These are phyloP conservation scores for Cygnus atratus DNA, from an alignment of 2,113 vertebrate genomes.

Conservation along the genomic window DNA sequence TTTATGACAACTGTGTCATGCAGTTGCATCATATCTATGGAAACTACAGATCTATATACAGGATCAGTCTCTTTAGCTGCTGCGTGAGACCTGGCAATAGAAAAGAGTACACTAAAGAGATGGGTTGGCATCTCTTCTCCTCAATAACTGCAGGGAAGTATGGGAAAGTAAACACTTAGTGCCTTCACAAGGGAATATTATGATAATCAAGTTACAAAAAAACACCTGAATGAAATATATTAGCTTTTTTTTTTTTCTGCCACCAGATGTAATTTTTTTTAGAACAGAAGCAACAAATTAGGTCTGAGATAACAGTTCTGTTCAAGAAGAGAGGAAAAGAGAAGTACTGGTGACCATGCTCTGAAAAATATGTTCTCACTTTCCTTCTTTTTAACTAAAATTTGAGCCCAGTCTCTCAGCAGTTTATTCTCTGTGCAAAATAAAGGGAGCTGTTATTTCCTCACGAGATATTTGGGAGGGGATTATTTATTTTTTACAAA, in stretches of 20 bases:
- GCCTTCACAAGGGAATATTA: rapidly evolving
- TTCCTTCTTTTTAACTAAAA: background rate
- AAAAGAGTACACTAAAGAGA: background rate
- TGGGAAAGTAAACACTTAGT: background rate
- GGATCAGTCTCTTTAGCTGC: background rate
- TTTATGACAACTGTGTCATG: background rate
- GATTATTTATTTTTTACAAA: background rate
- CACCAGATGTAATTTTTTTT: background rate
- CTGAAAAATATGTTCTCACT: background rate
- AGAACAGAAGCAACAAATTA: background rate
- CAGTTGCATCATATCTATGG: background rate
- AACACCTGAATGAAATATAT: background rate
- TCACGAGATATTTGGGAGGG: background rate
- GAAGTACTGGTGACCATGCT: background rate
- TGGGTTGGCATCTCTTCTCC: rapidly evolving
- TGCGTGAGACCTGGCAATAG: too few species aligned
- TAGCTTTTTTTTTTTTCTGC: background rate
- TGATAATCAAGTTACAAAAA: background rate
- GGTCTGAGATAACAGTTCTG: background rate
- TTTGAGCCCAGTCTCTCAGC: background rate
- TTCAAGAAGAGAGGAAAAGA: background rate
- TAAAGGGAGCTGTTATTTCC: background rate
- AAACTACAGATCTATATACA: background rate
- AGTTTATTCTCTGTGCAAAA: background rate
- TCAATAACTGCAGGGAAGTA: background rate